Evolutionary conservation across 2,888 invertebrate genomes (phyloP), one percentile per base, ranked within the genome.

Genomic region (Masnerella sp.): DNA sequence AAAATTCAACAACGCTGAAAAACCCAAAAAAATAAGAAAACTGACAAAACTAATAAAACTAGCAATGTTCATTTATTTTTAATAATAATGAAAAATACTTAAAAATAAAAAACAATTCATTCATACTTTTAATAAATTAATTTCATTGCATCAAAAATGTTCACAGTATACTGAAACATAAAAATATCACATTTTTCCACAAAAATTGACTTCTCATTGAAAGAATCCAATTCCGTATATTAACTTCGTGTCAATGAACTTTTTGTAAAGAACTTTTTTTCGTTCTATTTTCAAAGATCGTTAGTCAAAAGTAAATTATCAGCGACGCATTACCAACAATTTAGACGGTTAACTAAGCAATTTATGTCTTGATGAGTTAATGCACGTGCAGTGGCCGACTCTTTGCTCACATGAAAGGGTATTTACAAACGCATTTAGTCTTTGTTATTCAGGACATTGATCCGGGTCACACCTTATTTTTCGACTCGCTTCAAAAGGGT

Each of bases 281-380:
- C n/a, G n/a, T n/a, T n/a, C n/a, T n/a, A n/a, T n/a, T n/a, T n/a
- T n/a, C n/a, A n/a, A n/a, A n/a, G 45, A 45, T 34, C n/a, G 40
- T n/a, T 28, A 5, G 20, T 51, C 18, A 12, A 32, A 47, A 20
- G 30, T 49, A 51, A 59, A 52, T 64, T 45, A 62, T 62, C 56
- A 42, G 20, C 25, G 3, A 12, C 14, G 12, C 43, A 20, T 58
- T 58, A 47, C 42, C 12, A 18, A 47, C 56, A 51, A 70, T 56
- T 62, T 51, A 62, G 34, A 34, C 28, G 34, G 11, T 62, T 62
- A 70, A 62, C 70, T 56, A 62, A 62, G 62, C 62, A 56, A 70
- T 62, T 62, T 56, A 62, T 56, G 30, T 42, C 56, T 62, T 62
- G 70, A 70, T 70, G 70, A 70, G 62, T 70, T 70, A 62, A 70